Base-by-base conservation (phyloP, 37 sponge, comb jelly and placozoan species). In the Geodia barretti region DNA sequence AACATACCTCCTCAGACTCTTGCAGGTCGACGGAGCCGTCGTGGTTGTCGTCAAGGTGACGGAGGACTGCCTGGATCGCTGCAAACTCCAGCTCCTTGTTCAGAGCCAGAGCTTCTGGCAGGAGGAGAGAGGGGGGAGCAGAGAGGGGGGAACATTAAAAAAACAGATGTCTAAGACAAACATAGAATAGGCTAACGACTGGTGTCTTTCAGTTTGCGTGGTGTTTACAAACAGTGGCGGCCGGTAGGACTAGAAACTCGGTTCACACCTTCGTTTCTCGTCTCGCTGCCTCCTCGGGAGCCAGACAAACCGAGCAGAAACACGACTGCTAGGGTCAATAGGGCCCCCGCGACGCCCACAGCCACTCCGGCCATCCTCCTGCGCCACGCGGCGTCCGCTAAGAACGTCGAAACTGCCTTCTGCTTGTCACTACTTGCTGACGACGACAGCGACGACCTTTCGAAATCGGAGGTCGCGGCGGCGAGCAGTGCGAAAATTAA, bases 31-130 rank as follows among this genome's bases (percentile, higher is more conserved):
- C 54, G 14, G 54, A 47, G 54, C 54, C 54, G 54, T 47, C 54
- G 77, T 40, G 32, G 38, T 88, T 78, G 39, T 88, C 89, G 39
- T 88, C 89, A 8, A 88, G 60, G 62, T 73, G 84, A 5, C 67
- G 54, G 32, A 82, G 84, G 8, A 88, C 64, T 17, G 72, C 54
- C 73, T 73, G 62, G 25, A 88, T 88, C 64, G 84, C 88, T 58
- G 63, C 54, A 58, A 64, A 68, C 74, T 83, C 79, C 9, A 82
- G 30, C n/a, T 84, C 84, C 33, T 84, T 68, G 29, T 43, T 84
- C 70, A 76, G 42, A n/a, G 65, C 65, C 21, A 77, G 77, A 1
- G 28, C 77, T 21, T 64, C 77, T 77, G 54, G 14, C 11, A 47
- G 11, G 54, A 14, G 54, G 14, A 14, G 54, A 14, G 54, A 47